Conservation (phyloP, 2,888 invertebrate genomes). For the Nymphalis c-album region DNA sequence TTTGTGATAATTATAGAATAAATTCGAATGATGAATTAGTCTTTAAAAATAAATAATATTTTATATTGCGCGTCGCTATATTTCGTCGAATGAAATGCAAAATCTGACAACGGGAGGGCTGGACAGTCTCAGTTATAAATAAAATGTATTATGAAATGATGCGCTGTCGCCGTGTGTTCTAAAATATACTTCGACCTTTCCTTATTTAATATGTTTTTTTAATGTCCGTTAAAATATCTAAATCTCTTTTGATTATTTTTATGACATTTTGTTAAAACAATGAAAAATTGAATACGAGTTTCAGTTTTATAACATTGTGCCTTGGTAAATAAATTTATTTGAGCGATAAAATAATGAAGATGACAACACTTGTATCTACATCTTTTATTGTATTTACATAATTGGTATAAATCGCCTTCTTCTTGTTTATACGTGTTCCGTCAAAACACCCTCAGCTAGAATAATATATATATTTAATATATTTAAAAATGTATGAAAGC, state of each 20-base stretch:
- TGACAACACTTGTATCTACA: not conserved
- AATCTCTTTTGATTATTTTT: not conserved
- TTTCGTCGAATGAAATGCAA: slow-evolving; percentile 28
- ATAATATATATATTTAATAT: not conserved
- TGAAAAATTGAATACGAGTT: no score
- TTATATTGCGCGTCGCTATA: slow-evolving; percentile 19
- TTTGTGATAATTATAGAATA: slow-evolving; percentile 10
- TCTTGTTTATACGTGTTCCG: not conserved
- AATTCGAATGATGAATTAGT: slow-evolving; percentile 26
- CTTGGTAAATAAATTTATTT: slow-evolving; percentile 8
- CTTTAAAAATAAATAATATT: slow-evolving; percentile 7
- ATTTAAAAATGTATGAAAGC: slow-evolving; percentile 2
- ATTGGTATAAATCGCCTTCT: not conserved
- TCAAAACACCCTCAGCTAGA: not conserved
- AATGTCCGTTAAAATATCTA: not conserved
- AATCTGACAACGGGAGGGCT: slow-evolving; percentile 48
- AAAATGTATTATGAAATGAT: slow-evolving; percentile 35
- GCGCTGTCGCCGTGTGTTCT: slow-evolving; percentile 33
- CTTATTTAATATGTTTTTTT: not conserved
- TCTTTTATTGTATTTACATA: slow-evolving; percentile 5
- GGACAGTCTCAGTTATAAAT: slow-evolving; percentile 48
- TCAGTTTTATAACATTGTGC: slow-evolving; percentile 3
- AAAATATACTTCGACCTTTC: slow-evolving; percentile 1
- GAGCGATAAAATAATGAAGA: slow-evolving; percentile 9
- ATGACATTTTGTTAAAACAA: not conserved